Conservation (phyloP, 1,140 invertebrate species). For the Whitmania pigra region DNA sequence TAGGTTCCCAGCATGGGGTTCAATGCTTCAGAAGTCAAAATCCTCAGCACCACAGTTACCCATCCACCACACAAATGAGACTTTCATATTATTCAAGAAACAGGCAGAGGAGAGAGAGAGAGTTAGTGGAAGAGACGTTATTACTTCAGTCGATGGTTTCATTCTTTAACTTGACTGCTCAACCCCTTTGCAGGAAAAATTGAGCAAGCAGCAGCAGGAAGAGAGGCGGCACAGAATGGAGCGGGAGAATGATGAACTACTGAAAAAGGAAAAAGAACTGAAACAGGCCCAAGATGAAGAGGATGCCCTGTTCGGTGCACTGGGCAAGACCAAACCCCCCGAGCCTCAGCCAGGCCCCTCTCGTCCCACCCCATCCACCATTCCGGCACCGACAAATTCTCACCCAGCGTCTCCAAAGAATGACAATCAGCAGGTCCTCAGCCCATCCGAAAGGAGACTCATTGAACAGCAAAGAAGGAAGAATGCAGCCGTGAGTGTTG, state of each 20-base stretch:
- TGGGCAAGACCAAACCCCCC: neutral
- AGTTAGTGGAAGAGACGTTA: no score
- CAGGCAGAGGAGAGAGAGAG: slow-evolving; percentile 1
- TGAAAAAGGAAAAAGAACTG: slow-evolving; percentile 8
- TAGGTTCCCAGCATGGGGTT: no score
- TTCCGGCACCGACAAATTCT: neutral
- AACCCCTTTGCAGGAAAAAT: neutral
- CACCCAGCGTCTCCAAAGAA: neutral
- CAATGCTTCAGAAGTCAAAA: no score
- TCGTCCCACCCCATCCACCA: neutral
- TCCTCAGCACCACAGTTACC: no score
- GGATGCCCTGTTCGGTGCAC: neutral
- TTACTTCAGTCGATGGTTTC: no score
- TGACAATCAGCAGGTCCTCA: neutral
- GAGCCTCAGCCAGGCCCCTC: neutral
- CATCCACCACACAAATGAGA: no score
- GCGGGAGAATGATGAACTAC: neutral
- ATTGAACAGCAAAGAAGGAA: slow-evolving; percentile 3
- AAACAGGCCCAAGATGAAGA: neutral
- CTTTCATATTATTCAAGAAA: neutral
- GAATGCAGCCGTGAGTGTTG: neutral
- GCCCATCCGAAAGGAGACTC: neutral
- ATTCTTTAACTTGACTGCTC: no score
- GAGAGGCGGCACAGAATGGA: neutral
- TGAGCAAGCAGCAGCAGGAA: neutral